phyloP scores from a whole-genome alignment of 2,113 vertebrate genomes.

The Crotalus helleri region DNA sequence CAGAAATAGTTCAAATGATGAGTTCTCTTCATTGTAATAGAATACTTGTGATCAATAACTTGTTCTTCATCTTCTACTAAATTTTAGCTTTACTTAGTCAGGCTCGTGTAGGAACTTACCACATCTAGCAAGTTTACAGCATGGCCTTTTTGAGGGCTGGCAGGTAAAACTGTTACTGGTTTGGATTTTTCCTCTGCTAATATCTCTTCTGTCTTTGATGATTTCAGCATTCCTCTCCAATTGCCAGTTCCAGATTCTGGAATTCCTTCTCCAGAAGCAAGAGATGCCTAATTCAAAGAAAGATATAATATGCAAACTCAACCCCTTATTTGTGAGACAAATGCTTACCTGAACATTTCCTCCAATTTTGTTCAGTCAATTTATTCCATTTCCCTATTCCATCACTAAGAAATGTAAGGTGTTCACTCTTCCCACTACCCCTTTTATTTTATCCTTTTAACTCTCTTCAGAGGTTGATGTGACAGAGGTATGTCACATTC shows the following conservation, averaged over 20 bases:
- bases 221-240: constrained; percentile 96
- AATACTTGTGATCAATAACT: constrained; percentile 6
- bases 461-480: neutral
- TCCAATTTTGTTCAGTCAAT: neutral
- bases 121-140: constrained; percentile 96
- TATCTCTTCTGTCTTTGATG: constrained; percentile 77
- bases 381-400: neutral
- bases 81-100: neutral
- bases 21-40: neutral
- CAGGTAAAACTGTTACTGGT: constrained; percentile 58
- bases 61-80: neutral
- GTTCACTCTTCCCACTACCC: neutral
- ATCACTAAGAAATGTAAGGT: neutral
- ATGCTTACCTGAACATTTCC: neutral
- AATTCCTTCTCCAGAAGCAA: constrained; percentile 66
- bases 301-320: neutral
- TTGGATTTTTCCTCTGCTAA: constrained; percentile 73
- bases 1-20: neutral
- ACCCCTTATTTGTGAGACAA: neutral
- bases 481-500: neutral
- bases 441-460: neutral
- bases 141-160: constrained; percentile 86
- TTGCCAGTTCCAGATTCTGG: constrained; percentile 83
- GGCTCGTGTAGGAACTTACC: constrained; percentile 66
- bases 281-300: neutral